Percentiles rank a stretch among this genome's conserved stretches.
Conservation (phyloP, 2,113 vertebrate species). For the Eulemur macaco region DNA sequence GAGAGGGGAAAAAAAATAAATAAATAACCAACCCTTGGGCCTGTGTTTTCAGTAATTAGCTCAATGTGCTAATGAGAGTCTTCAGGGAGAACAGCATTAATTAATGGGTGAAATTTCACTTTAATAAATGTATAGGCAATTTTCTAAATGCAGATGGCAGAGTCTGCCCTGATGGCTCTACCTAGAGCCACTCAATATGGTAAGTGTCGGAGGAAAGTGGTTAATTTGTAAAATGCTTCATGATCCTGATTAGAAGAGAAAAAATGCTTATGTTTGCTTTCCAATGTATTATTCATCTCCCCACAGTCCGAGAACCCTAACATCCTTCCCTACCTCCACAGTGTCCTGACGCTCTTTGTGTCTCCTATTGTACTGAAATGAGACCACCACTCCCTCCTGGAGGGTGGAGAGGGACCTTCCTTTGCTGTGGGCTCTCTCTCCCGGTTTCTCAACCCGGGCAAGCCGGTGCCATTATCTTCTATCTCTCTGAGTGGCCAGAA, state of each 20-base stretch:
- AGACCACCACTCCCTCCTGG: neutral
- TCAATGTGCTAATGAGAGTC: constrained; percentile 90
- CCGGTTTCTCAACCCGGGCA: neutral
- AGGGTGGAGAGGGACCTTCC: too few species aligned
- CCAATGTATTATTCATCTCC: constrained; percentile 79
- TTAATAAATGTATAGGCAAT: constrained; percentile 96
- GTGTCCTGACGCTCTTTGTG: neutral
- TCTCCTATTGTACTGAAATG: neutral
- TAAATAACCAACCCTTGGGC: neutral
- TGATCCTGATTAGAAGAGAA: constrained; percentile 88
- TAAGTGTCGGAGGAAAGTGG: constrained; percentile 95
- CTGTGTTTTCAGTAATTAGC: constrained; percentile 91
- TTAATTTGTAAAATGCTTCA: constrained; percentile 93
- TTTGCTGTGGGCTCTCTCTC: neutral
- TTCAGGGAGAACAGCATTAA: constrained; percentile 92
- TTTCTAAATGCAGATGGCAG: constrained; percentile 96
- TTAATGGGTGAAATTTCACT: constrained; percentile 97
- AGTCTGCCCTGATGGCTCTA: constrained; percentile 90
- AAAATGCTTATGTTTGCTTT: constrained; percentile 76
- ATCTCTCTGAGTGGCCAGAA: neutral
- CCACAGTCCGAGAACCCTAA: neutral
- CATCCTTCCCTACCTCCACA: neutral
- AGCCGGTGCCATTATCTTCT: too few species aligned
- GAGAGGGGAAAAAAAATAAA: neutral
- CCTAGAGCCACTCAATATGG: constrained; percentile 91